These are phyloP conservation scores for Arctopsyche grandis DNA, from an alignment of 1,140 invertebrate species.

Conservation along the genomic window DNA sequence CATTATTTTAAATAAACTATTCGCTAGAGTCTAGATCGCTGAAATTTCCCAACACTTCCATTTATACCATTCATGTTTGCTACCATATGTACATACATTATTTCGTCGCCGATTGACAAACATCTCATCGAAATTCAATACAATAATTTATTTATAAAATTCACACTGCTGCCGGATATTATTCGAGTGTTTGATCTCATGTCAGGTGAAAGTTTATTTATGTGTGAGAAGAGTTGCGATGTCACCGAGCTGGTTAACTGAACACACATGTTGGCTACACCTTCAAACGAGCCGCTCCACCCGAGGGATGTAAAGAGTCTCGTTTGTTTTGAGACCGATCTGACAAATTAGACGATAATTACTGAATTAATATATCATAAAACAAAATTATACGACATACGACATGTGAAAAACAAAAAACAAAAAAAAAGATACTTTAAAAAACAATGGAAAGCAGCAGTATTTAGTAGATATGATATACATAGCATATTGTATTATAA, in stretches of 20 bases:
- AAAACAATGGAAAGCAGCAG: too few relatives aligned
- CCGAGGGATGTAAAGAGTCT: slow-evolving; percentile 17
- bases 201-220: slow-evolving; percentile 26
- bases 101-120: too few relatives aligned
- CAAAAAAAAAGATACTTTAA: too few relatives aligned
- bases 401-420: too few relatives aligned
- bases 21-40: background rate
- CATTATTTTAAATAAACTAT: background rate
- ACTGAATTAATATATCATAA: background rate
- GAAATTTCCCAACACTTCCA: too few relatives aligned
- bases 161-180: background rate
- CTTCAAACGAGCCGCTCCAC: background rate
- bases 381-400: too few relatives aligned
- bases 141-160: too few relatives aligned
- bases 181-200: slow-evolving; percentile 4
- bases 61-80: too few relatives aligned
- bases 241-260: slow-evolving; percentile 5
- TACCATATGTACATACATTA: too few relatives aligned
- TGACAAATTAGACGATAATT: slow-evolving; percentile 26
- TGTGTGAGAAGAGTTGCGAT: background rate
- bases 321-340: slow-evolving; percentile 9
- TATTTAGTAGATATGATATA: too few relatives aligned
- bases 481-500: too few relatives aligned
- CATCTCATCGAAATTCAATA: too few relatives aligned
- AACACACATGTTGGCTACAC: background rate